A percentile compares a stretch with the other conserved stretches of the same genome.
phyloP scores from a whole-genome alignment of 2,888 invertebrate genomes.

The Drosophila suboccidentalis region DNA sequence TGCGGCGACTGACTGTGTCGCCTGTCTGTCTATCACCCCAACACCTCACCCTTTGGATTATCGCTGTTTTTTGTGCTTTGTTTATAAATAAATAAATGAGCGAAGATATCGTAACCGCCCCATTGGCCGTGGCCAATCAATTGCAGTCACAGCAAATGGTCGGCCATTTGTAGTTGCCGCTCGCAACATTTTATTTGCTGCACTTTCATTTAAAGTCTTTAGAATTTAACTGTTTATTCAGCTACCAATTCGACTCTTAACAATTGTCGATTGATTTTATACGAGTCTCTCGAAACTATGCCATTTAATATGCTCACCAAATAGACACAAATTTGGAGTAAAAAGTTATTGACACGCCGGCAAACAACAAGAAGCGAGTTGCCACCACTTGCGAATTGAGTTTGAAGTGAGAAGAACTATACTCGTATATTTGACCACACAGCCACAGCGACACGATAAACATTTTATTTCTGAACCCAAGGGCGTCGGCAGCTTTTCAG shows the following conservation, averaged over 20 bases:
- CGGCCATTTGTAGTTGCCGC: conserved; percentile 46
- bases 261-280: conserved; percentile 54
- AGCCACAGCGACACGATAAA: conserved; percentile 63
- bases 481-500: too few relatives aligned
- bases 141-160: conserved; percentile 50
- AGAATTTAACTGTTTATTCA: conserved; percentile 17
- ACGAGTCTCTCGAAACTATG: conserved; percentile 23
- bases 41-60: background rate
- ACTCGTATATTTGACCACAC: conserved; percentile 7
- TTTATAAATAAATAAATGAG: conserved; percentile 75
- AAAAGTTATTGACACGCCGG: conserved; percentile 28
- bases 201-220: conserved; percentile 12
- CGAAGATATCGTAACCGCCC: conserved; percentile 44
- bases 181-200: background rate
- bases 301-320: conserved; percentile 25
- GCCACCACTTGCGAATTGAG: conserved; percentile 24
- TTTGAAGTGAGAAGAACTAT: conserved; percentile 13
- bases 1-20: conserved; percentile 34
- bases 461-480: conserved; percentile 63
- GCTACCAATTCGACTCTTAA: conserved; percentile 16
- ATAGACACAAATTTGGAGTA: conserved; percentile 43
- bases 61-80: conserved; percentile 32
- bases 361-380: conserved; percentile 46
- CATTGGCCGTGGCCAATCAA: conserved; percentile 51
- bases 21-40: conserved; percentile 32